Conservation (phyloP, 2,888 invertebrate genomes). For the Acrobasis repandana region DNA sequence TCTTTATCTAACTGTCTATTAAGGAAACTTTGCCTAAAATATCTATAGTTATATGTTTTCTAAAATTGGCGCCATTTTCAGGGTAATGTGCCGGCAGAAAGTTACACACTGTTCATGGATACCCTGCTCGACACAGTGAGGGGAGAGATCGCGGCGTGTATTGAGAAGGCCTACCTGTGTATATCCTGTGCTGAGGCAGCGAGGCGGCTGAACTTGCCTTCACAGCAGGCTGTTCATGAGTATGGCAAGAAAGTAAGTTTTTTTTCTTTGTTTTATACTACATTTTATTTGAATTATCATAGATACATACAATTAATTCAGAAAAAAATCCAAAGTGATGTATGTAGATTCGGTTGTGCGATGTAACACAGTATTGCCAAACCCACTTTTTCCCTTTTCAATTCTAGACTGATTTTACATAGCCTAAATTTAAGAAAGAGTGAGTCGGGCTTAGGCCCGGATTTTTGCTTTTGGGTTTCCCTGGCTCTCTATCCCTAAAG, state of each 20-base stretch:
- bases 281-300: background rate
- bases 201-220: conserved; percentile 92
- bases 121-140: conserved; percentile 97
- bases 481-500: no score
- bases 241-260: conserved; percentile 89
- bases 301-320: no score
- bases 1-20: no score
- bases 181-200: conserved; percentile 94
- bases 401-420: no score
- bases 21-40: background rate
- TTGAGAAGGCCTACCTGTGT: conserved; percentile 97
- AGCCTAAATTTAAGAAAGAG: no score
- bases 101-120: conserved; percentile 98
- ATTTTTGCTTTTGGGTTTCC: no score
- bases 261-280: background rate
- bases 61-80: conserved; percentile 27
- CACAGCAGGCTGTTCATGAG: conserved; percentile 88
- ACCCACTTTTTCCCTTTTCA: no score
- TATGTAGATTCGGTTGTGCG: no score
- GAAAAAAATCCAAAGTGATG: no score
- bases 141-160: conserved; percentile 97
- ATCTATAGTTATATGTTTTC: conserved; percentile 2
- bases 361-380: no score
- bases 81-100: conserved; percentile 97
- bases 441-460: no score